phyloP scores from a whole-genome alignment of 2,113 vertebrate genomes.

The Gorilla gorilla region DNA sequence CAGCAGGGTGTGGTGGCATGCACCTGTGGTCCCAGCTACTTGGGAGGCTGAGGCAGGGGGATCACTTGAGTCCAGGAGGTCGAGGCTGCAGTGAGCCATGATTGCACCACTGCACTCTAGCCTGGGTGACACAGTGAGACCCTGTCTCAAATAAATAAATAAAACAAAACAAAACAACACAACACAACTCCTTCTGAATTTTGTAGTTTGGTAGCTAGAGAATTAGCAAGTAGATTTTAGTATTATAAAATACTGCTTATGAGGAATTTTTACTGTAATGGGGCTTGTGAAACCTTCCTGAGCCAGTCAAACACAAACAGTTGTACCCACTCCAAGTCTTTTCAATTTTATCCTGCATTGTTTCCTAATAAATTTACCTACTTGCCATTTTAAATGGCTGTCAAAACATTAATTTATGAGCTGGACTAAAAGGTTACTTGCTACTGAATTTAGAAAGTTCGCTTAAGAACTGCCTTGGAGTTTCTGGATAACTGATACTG shows the following conservation, averaged over 20 bases:
- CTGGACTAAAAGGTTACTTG: constrained; percentile 52
- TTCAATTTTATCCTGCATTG: constrained; percentile 3
- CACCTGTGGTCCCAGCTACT: too few species aligned
- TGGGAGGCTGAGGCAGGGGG: too few species aligned
- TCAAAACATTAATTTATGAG: constrained; percentile 51
- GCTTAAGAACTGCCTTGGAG: constrained; percentile 21
- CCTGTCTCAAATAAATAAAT: too few species aligned
- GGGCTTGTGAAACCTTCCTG: neutral
- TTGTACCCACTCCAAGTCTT: neutral
- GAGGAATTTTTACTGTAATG: neutral
- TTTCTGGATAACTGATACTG: constrained; percentile 32
- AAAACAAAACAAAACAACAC: too few species aligned
- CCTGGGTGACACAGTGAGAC: too few species aligned
- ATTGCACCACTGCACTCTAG: too few species aligned
- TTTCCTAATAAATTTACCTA: constrained; percentile 52
- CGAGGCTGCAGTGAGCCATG: too few species aligned
- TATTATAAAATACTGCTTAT: neutral
- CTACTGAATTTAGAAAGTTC: constrained; percentile 50
- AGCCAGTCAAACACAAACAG: constrained; percentile 18
- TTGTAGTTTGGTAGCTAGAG: neutral
- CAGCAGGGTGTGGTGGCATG: too few species aligned
- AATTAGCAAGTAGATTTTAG: constrained; percentile 6
- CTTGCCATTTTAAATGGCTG: constrained; percentile 37
- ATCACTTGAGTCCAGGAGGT: too few species aligned
- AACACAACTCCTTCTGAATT: neutral